Conservation (phyloP, 2,888 invertebrate species). For the Carcina quercana region DNA sequence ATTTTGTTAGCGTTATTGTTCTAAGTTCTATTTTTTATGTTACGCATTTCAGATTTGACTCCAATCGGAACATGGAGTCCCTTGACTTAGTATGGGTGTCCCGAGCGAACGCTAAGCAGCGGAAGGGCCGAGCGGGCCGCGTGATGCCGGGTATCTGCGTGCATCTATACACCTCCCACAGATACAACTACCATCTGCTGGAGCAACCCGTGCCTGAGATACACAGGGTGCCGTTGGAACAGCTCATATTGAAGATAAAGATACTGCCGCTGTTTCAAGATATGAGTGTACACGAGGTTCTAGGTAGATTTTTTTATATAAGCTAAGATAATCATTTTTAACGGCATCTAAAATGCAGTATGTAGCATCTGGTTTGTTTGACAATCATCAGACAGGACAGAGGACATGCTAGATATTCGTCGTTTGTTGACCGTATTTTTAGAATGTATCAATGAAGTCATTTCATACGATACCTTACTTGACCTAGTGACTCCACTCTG, state of each 20-base stretch:
- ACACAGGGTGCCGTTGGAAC: slow-evolving; percentile 90
- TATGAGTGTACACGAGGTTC: slow-evolving; percentile 66
- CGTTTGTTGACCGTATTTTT: no score
- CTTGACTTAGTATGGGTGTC: slow-evolving; percentile 93
- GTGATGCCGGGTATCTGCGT: slow-evolving; percentile 92
- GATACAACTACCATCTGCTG: slow-evolving; percentile 78
- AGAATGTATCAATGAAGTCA: no score
- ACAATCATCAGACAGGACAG: no score
- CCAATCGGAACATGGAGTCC: slow-evolving; percentile 90
- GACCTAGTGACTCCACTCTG: no score
- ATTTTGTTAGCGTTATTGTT: no score
- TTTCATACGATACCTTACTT: no score
- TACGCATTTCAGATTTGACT: slow-evolving; percentile 75
- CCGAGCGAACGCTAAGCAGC: slow-evolving; percentile 90
- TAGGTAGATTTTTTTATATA: slow-evolving; percentile 45
- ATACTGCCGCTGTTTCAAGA: slow-evolving; percentile 72
- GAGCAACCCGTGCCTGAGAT: slow-evolving; percentile 92
- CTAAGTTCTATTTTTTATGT: not conserved
- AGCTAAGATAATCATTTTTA: no score
- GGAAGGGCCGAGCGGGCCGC: slow-evolving; percentile 93
- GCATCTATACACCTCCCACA: slow-evolving; percentile 87
- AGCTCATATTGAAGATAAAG: slow-evolving; percentile 83
- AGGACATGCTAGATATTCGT: no score
- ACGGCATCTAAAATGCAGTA: no score
- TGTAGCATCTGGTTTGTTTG: no score